Conservation (phyloP, 2,113 vertebrate genomes). For the Porphyrio hochstetteri region DNA sequence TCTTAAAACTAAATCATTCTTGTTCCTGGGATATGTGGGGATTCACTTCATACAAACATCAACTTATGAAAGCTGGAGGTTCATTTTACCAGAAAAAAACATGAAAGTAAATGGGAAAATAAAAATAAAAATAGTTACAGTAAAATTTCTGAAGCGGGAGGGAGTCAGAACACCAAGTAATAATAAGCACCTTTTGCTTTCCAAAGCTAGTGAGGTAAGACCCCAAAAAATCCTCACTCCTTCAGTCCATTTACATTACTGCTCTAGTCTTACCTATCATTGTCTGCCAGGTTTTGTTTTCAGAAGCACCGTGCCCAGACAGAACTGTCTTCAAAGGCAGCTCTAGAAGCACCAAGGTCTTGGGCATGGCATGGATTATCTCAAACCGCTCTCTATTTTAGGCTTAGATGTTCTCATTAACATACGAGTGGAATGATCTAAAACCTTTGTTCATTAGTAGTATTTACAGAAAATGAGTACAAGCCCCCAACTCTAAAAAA, state of each 20-base stretch:
- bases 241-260: background rate
- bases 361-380: background rate
- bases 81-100: background rate
- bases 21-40: background rate
- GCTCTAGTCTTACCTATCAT: background rate
- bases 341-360: background rate
- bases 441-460: background rate
- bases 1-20: background rate
- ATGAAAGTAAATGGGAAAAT: background rate
- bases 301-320: background rate
- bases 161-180: background rate
- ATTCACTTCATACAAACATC: background rate
- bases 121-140: background rate
- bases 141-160: background rate
- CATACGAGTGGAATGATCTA: background rate
- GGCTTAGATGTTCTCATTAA: background rate
- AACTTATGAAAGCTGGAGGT: background rate
- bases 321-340: background rate
- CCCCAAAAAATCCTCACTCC: background rate
- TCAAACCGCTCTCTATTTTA: background rate
- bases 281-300: background rate
- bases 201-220: background rate
- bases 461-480: background rate
- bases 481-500: background rate
- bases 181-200: background rate